phyloP scores from a whole-genome alignment of 2,888 invertebrate species.

The Spodoptera littoralis region DNA sequence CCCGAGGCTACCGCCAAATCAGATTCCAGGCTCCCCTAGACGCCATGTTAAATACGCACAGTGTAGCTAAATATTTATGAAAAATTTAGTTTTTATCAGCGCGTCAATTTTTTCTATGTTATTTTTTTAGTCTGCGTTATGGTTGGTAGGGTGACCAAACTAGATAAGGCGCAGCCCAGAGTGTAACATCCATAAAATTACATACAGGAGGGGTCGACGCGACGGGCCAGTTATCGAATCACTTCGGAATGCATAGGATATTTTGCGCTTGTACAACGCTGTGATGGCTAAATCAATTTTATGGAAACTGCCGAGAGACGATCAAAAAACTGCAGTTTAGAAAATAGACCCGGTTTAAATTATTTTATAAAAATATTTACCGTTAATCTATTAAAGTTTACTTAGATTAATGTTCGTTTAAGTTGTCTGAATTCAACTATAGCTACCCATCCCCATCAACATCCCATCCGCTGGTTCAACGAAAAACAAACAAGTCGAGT shows the following conservation, averaged over 20 bases:
- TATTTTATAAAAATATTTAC: too few relatives aligned
- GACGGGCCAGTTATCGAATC: conserved; percentile 77
- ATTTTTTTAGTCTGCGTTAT: conserved; percentile 27
- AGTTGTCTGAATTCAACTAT: conserved; percentile 28
- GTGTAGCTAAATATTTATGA: conserved; percentile 15
- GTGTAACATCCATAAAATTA: conserved; percentile 79
- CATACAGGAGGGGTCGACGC: conserved; percentile 64
- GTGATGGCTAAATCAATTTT: conserved; percentile 67
- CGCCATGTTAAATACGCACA: conserved; percentile 26
- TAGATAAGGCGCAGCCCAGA: conserved; percentile 64
- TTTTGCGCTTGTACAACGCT: conserved; percentile 70
- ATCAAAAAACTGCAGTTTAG: conserved; percentile 2
- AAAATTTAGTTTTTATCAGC: conserved; percentile 15
- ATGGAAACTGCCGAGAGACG: conserved; percentile 42
- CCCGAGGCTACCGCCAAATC: conserved; percentile 81
- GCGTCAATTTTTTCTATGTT: neutral
- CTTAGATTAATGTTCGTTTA: neutral
- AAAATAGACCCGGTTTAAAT: neutral
- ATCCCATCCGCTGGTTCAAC: conserved; percentile 10
- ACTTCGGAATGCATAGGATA: conserved; percentile 81
- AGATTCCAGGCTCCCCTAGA: conserved; percentile 72
- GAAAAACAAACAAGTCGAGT: conserved; percentile 19
- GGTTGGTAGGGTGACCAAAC: conserved; percentile 64
- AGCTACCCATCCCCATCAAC: conserved; percentile 26
- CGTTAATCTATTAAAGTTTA: too few relatives aligned